Evolutionary conservation across 2,888 invertebrate species (phyloP).

Genomic region (Baccha elongata): DNA sequence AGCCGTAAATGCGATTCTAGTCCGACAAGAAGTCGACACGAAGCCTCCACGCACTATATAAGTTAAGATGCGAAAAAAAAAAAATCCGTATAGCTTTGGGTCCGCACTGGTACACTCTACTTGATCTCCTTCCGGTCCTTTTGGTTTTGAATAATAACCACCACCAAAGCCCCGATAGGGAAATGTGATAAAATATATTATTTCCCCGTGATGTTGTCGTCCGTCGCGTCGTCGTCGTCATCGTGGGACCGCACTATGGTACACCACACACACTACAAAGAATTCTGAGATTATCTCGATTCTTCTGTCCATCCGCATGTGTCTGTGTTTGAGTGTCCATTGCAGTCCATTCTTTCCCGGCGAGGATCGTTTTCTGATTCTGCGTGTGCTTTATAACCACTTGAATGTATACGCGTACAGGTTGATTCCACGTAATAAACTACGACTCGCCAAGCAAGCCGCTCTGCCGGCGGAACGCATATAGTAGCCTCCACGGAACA

Average conservation of each 20-base stretch:
- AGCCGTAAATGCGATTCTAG: constrained; percentile 56
- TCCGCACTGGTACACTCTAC: constrained; percentile 20
- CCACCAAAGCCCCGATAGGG: constrained; percentile 70
- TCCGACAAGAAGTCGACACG: constrained; percentile 13
- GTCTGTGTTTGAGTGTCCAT: constrained; percentile 35
- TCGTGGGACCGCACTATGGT: not conserved
- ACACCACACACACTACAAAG: constrained; percentile 42
- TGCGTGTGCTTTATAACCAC: constrained; percentile 70
- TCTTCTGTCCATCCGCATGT: constrained; percentile 32
- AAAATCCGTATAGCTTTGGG: not conserved
- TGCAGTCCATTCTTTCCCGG: constrained; percentile 40
- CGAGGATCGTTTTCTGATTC: constrained; percentile 51
- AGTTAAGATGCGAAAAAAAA: not conserved
- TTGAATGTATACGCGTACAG: constrained; percentile 46
- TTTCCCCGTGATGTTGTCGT: constrained; percentile 16
- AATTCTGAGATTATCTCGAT: constrained; percentile 62
- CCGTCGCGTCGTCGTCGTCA: constrained; percentile 13
- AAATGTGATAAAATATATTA: constrained; percentile 69
- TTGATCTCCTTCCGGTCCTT: constrained; percentile 72
- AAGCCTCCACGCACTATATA: constrained; percentile 53
- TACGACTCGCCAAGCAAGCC: constrained; percentile 44
- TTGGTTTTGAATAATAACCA: constrained; percentile 73
- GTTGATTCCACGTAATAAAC: constrained; percentile 70
- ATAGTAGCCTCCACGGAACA: constrained; percentile 22
- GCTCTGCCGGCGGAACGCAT: constrained; percentile 28